Conservation (phyloP, 2,113 vertebrate genomes). For the Gracilinanus agilis region DNA sequence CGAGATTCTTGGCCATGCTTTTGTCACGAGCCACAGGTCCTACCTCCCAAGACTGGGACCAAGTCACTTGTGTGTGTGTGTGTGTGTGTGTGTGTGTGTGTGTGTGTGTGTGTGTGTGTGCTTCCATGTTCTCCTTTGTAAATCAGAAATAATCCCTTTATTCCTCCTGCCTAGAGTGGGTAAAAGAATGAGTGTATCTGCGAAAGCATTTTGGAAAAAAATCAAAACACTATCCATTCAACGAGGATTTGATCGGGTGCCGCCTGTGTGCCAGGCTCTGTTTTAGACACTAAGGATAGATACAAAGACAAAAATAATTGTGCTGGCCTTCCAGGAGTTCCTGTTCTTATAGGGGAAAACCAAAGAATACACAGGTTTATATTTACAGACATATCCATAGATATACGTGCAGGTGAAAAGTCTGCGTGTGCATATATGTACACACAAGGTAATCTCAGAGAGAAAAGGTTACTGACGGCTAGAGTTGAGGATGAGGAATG, state of each 20-base stretch:
- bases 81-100: too few species aligned
- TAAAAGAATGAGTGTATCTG: not conserved
- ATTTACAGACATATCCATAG: not conserved
- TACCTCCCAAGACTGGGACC: not conserved
- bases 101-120: too few species aligned
- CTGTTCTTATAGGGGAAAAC: not conserved
- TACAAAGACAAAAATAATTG: not conserved
- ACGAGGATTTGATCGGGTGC: not conserved
- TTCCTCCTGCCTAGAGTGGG: not conserved
- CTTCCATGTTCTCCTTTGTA: not conserved
- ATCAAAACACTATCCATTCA: not conserved
- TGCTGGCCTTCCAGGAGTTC: not conserved
- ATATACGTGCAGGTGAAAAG: too few species aligned
- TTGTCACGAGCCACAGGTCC: not conserved
- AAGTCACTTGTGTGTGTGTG: not conserved
- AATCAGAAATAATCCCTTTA: not conserved
- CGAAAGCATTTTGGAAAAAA: not conserved
- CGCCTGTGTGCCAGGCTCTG: not conserved
- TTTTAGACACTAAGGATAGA: not conserved
- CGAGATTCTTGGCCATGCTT: not conserved
- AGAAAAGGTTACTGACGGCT: not conserved
- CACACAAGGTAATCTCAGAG: not conserved
- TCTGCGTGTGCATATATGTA: not conserved
- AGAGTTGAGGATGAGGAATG: not conserved
- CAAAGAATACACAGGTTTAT: not conserved